Evolutionary conservation across 2,888 invertebrate species (phyloP).

Genomic region (Desoria tigrina): DNA sequence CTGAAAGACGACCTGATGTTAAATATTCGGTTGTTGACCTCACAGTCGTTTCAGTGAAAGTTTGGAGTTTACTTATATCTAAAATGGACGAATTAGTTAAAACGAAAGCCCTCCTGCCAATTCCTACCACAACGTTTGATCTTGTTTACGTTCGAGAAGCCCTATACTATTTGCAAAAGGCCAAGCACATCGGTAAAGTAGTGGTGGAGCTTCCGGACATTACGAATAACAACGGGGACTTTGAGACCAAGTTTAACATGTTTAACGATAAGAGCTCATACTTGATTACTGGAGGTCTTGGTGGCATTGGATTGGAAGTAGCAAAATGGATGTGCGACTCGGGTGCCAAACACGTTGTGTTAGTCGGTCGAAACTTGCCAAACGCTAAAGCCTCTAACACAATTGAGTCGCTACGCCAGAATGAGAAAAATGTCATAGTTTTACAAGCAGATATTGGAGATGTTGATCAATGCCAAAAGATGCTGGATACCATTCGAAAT

Average conservation of each 20-base stretch:
- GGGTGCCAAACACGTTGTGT: slow-evolving; percentile 36
- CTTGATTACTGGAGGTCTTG: slow-evolving; percentile 33
- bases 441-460: slow-evolving; percentile 36
- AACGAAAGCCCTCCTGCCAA: not conserved
- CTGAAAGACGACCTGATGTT: slow-evolving; percentile 29
- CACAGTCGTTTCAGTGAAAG: not conserved
- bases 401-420: slow-evolving; percentile 23
- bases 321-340: slow-evolving; percentile 27
- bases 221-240: slow-evolving; percentile 3
- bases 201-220: slow-evolving; percentile 10
- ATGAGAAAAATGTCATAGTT: slow-evolving; percentile 28
- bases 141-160: slow-evolving; percentile 21
- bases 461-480: slow-evolving; percentile 27
- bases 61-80: not conserved
- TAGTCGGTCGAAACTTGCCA: slow-evolving; percentile 35
- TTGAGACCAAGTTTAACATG: not conserved
- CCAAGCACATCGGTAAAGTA: slow-evolving; percentile 26
- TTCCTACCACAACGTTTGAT: slow-evolving; percentile 23
- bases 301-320: slow-evolving; percentile 31
- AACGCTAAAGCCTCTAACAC: slow-evolving; percentile 28
- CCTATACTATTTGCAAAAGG: slow-evolving; percentile 23
- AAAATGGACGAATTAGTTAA: slow-evolving; percentile 4
- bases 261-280: slow-evolving; percentile 26
- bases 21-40: slow-evolving; percentile 30
- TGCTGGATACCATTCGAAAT: slow-evolving; percentile 27